Evolutionary conservation across 2,797 vertebrate species (phyloP), one percentile per base, ranked within the genome.

Genomic region (Darevskia mixta): DNA sequence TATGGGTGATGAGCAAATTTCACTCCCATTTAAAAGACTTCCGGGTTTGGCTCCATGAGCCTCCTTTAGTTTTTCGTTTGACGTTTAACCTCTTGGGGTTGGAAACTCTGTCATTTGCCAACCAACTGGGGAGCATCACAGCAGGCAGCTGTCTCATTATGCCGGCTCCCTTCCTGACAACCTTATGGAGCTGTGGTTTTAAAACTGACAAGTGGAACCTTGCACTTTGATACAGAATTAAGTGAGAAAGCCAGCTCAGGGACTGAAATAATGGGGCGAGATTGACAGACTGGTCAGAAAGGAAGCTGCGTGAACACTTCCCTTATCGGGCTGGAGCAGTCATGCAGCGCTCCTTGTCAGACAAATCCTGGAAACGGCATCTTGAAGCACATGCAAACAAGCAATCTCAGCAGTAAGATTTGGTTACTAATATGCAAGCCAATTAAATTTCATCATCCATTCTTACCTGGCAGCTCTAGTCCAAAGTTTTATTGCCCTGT

Each of bases 371-470:
- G 89, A 95, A 89, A 92, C 91, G 93, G 86, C 94, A 93, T 91
- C 92, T 94, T 92, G 95, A 93, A 95, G 93, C 92, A 93, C 91
- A 92, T 95, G 94, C 95, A 96, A 95, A 95, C 91, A 95, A 95
- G 94, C 95, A 93, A 93, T 89, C 92, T 94, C 93, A 92, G 95
- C 95, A 94, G 78, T 95, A 94, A 91, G 91, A 94, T 95, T 95
- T 93, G 94, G 94, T 93, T 95, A 92, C 55, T 85, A 73, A 73
- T 73, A 43, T 85, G 49, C 90, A 92, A 95, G 90, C 89, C 92
- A 95, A 95, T 95, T 95, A 95, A 95, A 95, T 93, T 95, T 93
- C 91, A 94, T 93, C 91, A 93, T 91, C 92, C 93, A 71, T 86
- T 94, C 92, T 91, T 94, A 95, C 92, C 93, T 93, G 88, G 94